phyloP scores from a whole-genome alignment of 1,140 invertebrate genomes.

The Drosophila aff. region DNA sequence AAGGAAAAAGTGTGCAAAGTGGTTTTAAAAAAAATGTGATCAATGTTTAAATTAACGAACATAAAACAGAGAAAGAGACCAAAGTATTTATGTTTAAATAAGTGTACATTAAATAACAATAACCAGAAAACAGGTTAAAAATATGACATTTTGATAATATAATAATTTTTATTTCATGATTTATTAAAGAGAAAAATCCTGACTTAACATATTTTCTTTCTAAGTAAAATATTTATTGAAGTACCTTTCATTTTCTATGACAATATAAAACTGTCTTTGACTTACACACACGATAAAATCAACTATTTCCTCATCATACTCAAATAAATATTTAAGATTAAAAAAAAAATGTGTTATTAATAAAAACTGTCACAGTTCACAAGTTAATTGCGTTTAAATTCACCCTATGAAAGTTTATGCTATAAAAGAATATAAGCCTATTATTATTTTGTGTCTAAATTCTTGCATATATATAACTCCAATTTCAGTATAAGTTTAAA shows the following conservation, averaged over 20 bases:
- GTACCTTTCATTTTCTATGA: not conserved
- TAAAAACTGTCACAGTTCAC: too few species aligned
- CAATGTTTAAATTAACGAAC: not conserved
- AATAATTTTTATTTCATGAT: too few species aligned
- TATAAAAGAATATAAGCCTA: not conserved
- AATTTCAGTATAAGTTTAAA: not conserved
- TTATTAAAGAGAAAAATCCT: not conserved
- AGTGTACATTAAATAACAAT: not conserved
- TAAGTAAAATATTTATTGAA: not conserved
- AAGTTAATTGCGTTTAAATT: not conserved
- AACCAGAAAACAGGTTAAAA: not conserved
- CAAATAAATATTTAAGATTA: not conserved
- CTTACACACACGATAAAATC: not conserved
- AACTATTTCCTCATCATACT: not conserved
- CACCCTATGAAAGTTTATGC: not conserved
- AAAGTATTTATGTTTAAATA: slow-evolving; percentile 18
- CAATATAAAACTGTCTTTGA: not conserved
- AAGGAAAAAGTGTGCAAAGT: not conserved
- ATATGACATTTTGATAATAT: too few species aligned
- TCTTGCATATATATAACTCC: too few species aligned
- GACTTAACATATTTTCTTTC: not conserved
- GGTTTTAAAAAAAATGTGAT: too few species aligned
- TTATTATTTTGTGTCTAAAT: too few species aligned
- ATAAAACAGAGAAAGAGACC: not conserved
- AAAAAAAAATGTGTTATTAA: not conserved